These are phyloP conservation scores for Rhabdornis inornatus DNA, from an alignment of 2,113 vertebrate species.

Conservation along the genomic window DNA sequence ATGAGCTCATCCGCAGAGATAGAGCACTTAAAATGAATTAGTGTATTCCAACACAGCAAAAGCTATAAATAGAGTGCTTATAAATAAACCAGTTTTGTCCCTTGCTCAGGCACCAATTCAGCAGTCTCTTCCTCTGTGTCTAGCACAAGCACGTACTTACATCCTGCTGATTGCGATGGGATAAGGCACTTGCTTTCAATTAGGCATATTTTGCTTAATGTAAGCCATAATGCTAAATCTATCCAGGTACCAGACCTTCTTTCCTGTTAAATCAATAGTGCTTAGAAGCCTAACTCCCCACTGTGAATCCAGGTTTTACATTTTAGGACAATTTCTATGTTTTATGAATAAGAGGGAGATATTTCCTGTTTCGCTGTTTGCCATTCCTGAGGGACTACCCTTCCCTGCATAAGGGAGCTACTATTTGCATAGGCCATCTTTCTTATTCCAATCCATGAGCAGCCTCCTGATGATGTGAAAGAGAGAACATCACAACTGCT, in stretches of 20 bases:
- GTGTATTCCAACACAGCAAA: slow-evolving; percentile 60
- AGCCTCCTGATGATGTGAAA: background rate
- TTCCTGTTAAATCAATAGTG: background rate
- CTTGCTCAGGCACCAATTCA: slow-evolving; percentile 33
- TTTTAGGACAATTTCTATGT: background rate
- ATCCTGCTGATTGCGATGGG: background rate
- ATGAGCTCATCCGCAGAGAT: slow-evolving; percentile 41
- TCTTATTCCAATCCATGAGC: slow-evolving; percentile 8
- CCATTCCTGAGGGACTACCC: background rate
- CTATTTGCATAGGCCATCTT: slow-evolving; percentile 11
- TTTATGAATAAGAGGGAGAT: background rate
- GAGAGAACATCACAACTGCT: slow-evolving; percentile 34
- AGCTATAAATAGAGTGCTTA: slow-evolving; percentile 56
- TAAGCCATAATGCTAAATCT: background rate
- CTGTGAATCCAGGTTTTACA: background rate
- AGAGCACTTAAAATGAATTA: slow-evolving; percentile 65
- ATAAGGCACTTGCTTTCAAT: background rate
- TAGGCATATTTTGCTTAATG: slow-evolving; percentile 3
- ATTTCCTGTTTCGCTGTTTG: background rate
- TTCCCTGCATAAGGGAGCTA: background rate
- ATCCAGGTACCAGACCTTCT: background rate
- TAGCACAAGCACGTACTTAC: background rate
- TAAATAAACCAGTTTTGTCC: slow-evolving; percentile 63
- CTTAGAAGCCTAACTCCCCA: background rate
- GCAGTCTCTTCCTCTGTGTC: background rate